These are phyloP conservation scores for Paratilapia polleni DNA, from an alignment of 2,113 vertebrate species.

Conservation along the genomic window DNA sequence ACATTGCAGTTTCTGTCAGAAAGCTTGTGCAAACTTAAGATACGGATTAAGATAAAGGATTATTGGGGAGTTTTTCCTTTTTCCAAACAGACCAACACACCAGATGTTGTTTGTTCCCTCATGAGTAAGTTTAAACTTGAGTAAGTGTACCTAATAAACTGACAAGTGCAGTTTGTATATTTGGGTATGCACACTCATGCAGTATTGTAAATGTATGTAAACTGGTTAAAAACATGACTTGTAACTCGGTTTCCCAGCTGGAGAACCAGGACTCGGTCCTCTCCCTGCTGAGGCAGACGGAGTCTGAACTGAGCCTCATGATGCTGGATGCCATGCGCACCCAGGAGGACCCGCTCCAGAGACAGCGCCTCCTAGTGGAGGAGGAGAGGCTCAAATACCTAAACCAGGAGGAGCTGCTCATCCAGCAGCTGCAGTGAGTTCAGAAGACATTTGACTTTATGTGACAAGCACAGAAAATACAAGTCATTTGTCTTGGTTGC, in stretches of 20 bases:
- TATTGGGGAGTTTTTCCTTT: neutral
- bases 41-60: too few species aligned
- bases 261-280: conserved; percentile 94
- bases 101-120: neutral
- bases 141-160: neutral
- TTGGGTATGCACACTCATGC: accelerated
- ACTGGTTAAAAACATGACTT: neutral
- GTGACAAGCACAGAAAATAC: neutral
- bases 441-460: neutral
- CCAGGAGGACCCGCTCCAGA: conserved; percentile 96
- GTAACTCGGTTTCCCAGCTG: conserved; percentile 78
- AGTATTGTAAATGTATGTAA: neutral
- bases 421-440: conserved; percentile 96
- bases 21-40: neutral
- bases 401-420: conserved; percentile 96
- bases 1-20: accelerated
- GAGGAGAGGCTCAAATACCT: conserved; percentile 96
- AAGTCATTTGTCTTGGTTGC: too few species aligned
- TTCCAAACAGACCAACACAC: neutral
- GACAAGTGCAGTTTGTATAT: neutral
- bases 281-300: conserved; percentile 90
- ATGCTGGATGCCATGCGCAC: conserved; percentile 91
- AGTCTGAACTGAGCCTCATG: conserved; percentile 92
- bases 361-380: conserved; percentile 96
- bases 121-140: neutral